Evolutionary conservation across 2,888 invertebrate species (phyloP).

Genomic region (Lithophane leautieri): DNA sequence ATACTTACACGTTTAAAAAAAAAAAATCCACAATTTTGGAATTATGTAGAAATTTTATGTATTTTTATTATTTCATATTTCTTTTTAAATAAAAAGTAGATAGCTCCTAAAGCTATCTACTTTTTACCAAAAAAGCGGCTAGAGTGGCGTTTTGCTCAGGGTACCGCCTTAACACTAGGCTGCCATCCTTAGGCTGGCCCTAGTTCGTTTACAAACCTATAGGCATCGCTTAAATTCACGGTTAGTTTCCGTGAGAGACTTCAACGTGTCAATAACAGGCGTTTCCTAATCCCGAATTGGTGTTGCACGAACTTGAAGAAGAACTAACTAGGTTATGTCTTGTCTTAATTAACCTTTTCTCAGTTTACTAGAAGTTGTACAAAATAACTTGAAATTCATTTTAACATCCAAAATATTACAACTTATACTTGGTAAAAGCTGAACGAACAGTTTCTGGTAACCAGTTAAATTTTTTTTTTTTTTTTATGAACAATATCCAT

Average conservation of each 20-base stretch:
- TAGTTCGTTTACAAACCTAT: not conserved
- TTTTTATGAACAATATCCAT: slow-evolving; percentile 22
- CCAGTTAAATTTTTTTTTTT: too few species aligned
- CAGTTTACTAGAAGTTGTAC: not conserved
- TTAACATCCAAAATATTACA: not conserved
- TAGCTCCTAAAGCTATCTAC: too few species aligned
- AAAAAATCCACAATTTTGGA: too few species aligned
- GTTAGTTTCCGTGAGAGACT: not conserved
- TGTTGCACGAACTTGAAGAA: not conserved
- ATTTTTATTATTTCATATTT: too few species aligned
- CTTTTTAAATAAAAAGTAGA: too few species aligned
- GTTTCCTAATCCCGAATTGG: slow-evolving; percentile 12
- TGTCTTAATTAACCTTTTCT: not conserved
- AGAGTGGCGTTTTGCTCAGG: too few species aligned
- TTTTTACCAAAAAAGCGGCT: too few species aligned
- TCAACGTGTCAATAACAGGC: slow-evolving; percentile 17
- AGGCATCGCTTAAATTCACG: not conserved
- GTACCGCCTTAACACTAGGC: too few species aligned
- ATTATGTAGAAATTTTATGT: too few species aligned
- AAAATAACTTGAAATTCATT: not conserved
- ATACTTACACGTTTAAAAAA: too few species aligned
- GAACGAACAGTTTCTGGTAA: not conserved
- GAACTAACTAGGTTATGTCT: not conserved
- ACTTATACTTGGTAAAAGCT: not conserved
- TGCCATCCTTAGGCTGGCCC: not conserved